Evolutionary conservation across 1,140 invertebrate genomes (phyloP).

Genomic region (Anadara kagoshimensis): DNA sequence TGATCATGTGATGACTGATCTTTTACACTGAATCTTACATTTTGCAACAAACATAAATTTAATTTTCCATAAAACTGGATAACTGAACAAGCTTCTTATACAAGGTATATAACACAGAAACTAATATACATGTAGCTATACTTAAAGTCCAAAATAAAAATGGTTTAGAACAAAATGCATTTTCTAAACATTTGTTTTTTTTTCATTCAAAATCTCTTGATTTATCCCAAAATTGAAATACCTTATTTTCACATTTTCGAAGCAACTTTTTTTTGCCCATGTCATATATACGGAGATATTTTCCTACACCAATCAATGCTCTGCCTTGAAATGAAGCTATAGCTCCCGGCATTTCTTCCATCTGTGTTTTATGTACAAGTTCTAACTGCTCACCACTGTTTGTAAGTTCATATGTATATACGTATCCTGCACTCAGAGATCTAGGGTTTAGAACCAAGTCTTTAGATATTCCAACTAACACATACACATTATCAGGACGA

Average conservation of each 20-base stretch:
- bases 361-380: slow-evolving; percentile 93
- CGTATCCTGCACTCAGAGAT: slow-evolving; percentile 84
- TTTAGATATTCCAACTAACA: slow-evolving; percentile 92
- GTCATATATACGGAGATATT: slow-evolving; percentile 94
- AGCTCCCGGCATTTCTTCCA: slow-evolving; percentile 86
- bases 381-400: slow-evolving; percentile 86
- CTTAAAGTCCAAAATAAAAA: too few species aligned
- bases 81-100: too few species aligned
- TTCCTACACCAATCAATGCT: slow-evolving; percentile 93
- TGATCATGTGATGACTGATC: too few species aligned
- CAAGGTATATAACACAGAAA: too few species aligned
- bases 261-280: slow-evolving; percentile 97
- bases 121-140: too few species aligned
- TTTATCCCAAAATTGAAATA: too few species aligned
- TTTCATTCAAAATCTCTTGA: too few species aligned
- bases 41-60: too few species aligned
- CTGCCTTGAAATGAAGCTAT: slow-evolving; percentile 86
- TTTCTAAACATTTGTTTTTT: too few species aligned
- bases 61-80: too few species aligned
- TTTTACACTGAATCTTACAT: too few species aligned
- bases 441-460: slow-evolving; percentile 93
- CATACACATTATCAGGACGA: slow-evolving; percentile 83
- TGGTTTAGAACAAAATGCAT: too few species aligned
- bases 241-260: slow-evolving; percentile 98
- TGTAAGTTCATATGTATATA: slow-evolving; percentile 87